Evolutionary conservation across 2,797 vertebrate genomes (phyloP), one percentile per base, ranked within the genome.

Genomic region (Neoniphon sammara): DNA sequence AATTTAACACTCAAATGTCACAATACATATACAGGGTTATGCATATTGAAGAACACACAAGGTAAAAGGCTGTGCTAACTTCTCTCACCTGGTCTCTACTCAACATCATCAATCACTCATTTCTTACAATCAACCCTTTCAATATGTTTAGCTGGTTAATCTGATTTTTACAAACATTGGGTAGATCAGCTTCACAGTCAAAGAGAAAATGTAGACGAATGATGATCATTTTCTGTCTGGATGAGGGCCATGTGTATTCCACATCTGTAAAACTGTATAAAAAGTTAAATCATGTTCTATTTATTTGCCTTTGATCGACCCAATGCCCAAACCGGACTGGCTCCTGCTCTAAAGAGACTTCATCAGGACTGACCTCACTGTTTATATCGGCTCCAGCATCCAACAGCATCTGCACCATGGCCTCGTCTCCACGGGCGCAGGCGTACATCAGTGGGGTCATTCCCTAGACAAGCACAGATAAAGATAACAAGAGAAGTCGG

Each of bases 381-480:
- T 98, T 98, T 83, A 99, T 96, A 85, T 98, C 95, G 61, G 98
- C 98, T 91, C 97, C 98, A 18, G 97, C 97, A 82, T 99, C 98
- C 92, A 99, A 94, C 90, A 99, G 93, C 97, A 98, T 98, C 94
- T 99, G 98, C 50, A 99, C 98, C 97, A 99, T 99, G 50, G 98
- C 98, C 90, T 99, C 97, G 64, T 99, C 98, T 70, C 98, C 98
- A 53, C 96, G 95, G 87, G 97, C 96, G 82, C 98, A 99, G 55
- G 98, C 97, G 10, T 98, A 98, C 98, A 99, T 99, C 91, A 99
- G 93, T n/a, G 98, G 97, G 72, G 96, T 98, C 97, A 99, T 97
- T 25, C 93, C 93, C 93, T 93, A 0, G 50, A 61, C 23, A 53
- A 12, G 23, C 47, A 52, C 0, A 71, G 44, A 14, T 2, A 59